Base-by-base conservation (phyloP, 2,888 invertebrate species). In the Baccha elongata region DNA sequence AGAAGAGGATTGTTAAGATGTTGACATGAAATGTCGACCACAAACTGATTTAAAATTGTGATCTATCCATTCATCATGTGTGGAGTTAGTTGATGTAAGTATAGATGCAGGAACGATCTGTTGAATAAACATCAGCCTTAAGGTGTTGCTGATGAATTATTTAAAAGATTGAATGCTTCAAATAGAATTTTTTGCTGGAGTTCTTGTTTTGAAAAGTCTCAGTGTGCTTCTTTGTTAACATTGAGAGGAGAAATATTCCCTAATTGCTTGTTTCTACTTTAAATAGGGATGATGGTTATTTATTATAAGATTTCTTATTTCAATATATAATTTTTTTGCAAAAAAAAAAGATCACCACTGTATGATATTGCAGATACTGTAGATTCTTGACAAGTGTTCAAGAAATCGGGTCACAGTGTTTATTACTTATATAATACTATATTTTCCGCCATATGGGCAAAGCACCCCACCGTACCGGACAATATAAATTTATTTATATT, bases 1-100 rank as follows among this genome's bases (percentile, higher is more conserved):
- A 72, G 52, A 48, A 62, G 79, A 46, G 53, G 52, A 73, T 60
- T 58, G 53, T 73, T 79, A 40, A 55, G 29, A 50, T 65, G 65
- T 58, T 65, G 65, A 73, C 65, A 73, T 48, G 37, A 55, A 65
- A 55, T 73, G 55, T 65, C 42, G 48, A 29, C 37, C 13, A 40
- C 46, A 46, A 65, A 55, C 46, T 60, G 7, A 60, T 46, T 67
- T 60, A 13, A 68, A 60, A 65, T 48, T 65, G 17, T 60, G 44
- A 60, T 42, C 44, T 26, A 60, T 60, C 60, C 29, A 44, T 44
- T 17, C 8, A 17, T 58, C 35, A 2, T 58, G 19, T 5, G 26
- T 1, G 21, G 42, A 40, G 8, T 29, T 13, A 1, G 8, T 37
- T 42, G n/a, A 17, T 44, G 29, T 17, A 26, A n/a, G 40, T n/a